A percentile compares a stretch with the other conserved stretches of the same genome.
Conservation (phyloP, 2,888 invertebrate species). For the Archaeoteleia sp. region DNA sequence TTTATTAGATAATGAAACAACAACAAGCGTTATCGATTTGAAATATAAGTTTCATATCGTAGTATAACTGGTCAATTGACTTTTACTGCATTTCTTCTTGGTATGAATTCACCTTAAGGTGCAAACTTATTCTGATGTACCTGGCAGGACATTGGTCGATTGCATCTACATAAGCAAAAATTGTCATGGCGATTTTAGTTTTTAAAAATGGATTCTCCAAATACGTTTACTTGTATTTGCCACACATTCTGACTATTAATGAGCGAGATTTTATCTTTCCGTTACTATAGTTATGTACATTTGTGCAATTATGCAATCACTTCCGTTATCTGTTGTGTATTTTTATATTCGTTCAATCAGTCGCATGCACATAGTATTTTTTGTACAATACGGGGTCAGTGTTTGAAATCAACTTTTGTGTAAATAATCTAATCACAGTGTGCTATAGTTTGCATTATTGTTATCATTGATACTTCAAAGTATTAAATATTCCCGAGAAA, state of each 20-base stretch:
- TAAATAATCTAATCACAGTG: conserved; percentile 44
- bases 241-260: too few species aligned
- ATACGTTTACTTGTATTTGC: too few species aligned
- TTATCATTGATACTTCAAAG: conserved; percentile 37
- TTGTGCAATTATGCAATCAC: conserved; percentile 24
- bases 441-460: conserved; percentile 42
- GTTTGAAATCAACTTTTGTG: conserved; percentile 38
- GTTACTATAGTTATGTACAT: conserved; percentile 19
- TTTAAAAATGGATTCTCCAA: conserved; percentile 27
- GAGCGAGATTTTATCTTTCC: too few species aligned
- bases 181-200: conserved; percentile 23
- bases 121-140: conserved; percentile 5
- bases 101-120: conserved; percentile 41
- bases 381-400: conserved; percentile 29
- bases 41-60: conserved; percentile 7
- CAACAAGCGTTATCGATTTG: conserved; percentile 14
- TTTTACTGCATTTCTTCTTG: conserved; percentile 31
- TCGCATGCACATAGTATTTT: conserved; percentile 18
- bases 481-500: conserved; percentile 43
- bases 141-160: conserved; percentile 18
- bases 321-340: conserved; percentile 32
- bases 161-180: not conserved
- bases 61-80: conserved; percentile 17
- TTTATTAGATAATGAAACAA: conserved; percentile 3
- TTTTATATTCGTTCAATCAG: conserved; percentile 18